phyloP scores from a whole-genome alignment of 2,113 vertebrate species.

The Plectropomus leopardus region DNA sequence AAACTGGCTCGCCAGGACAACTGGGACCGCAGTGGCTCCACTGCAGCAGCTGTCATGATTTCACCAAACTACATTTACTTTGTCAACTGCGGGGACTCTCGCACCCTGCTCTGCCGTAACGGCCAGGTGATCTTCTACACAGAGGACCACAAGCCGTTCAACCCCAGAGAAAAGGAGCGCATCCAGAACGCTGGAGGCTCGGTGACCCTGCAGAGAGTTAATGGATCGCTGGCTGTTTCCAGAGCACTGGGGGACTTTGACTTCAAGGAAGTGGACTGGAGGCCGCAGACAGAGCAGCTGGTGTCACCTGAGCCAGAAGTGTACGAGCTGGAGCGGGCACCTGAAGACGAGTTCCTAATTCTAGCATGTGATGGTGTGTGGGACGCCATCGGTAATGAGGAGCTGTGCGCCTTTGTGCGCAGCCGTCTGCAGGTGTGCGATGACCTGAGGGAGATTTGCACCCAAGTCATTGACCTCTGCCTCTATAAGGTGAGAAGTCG shows the following conservation, averaged over 20 bases:
- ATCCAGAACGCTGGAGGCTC: conserved; percentile 89
- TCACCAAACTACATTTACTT: conserved; percentile 86
- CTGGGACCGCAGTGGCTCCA: conserved; percentile 87
- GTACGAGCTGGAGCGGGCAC: conserved; percentile 80
- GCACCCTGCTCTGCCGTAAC: conserved; percentile 85
- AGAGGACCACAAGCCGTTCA: conserved; percentile 88
- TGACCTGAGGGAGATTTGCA: conserved; percentile 86
- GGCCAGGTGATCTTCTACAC: conserved; percentile 86
- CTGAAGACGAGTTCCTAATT: conserved; percentile 87
- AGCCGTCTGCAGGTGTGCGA: conserved; percentile 84
- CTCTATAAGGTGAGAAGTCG: conserved; percentile 87
- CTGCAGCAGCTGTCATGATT: conserved; percentile 82
- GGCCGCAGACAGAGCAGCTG: conserved; percentile 87
- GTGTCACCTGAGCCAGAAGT: conserved; percentile 89
- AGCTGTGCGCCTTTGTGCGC: conserved; percentile 84
- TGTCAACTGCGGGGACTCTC: conserved; percentile 88
- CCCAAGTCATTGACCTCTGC: conserved; percentile 87
- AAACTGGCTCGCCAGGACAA: conserved; percentile 75
- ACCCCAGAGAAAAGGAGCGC: conserved; percentile 86
- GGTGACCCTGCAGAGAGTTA: conserved; percentile 84
- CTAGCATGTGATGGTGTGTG: conserved; percentile 89
- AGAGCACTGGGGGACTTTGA: conserved; percentile 88
- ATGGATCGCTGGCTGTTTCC: conserved; percentile 89
- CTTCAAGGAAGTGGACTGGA: conserved; percentile 86
- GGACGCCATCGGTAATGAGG: conserved; percentile 86